Base-by-base conservation (phyloP, 1,140 invertebrate species). In the Augochlora pura region DNA sequence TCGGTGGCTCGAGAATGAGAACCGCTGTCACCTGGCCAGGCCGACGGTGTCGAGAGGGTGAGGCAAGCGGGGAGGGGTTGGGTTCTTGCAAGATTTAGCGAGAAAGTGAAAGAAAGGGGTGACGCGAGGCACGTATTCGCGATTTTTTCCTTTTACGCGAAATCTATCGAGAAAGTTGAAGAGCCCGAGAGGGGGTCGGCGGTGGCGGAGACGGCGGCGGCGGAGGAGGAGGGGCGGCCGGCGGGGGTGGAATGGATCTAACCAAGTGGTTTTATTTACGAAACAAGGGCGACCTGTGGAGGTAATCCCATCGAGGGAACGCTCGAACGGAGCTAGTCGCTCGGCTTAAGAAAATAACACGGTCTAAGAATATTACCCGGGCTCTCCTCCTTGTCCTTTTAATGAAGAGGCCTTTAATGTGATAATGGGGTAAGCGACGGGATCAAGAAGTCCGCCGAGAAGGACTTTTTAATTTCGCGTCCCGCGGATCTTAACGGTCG, bases 381-480 rank as follows among this genome's bases (percentile, higher is more conserved):
- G 65, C 52, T 68, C 52, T 68, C 21, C 75, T 68, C 66, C 67
- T 71, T 71, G 75, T 77, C 57, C 69, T 42, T 59, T 32, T 77
- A 77, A 77, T 68, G 75, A 70, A 70, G 75, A 77, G 75, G 57
- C 75, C 57, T 77, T 77, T 77, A 77, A 77, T 60, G 67, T 59
- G 67, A 77, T 77, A 63, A 77, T 46, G 57, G 69, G 27, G 62
- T 57, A 23, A 70, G 18, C 67, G 59, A 32, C 27, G 27, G 42
- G 67, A 70, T 70, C 66, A 62, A 70, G 67, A 42, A 71, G 67
- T 39, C 67, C 32, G 27, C 25, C 32, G 42, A 68, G 42, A 10
- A 18, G 25, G 38, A 64, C 21, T 64, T 64, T 42, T 64, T 23
- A 64, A 64, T 64, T 42, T 38, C 23, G 32, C 63, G 32, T n/a